Base-by-base conservation (phyloP, 53 echinoderm and acorn worm species). In the Paracentrotus lividus region DNA sequence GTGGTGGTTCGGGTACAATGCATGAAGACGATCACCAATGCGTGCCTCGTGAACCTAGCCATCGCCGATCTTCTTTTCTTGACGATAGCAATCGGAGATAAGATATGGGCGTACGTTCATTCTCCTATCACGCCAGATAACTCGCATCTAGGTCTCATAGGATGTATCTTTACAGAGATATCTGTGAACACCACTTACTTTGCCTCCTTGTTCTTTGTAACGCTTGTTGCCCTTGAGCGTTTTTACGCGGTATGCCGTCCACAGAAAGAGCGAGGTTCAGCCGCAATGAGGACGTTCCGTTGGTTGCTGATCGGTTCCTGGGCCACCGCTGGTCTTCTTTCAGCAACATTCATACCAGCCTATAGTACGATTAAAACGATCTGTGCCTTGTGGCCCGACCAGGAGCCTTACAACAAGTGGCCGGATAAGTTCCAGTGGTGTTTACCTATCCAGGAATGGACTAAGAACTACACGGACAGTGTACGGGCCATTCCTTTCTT, bases 191-290 rank as follows among this genome's bases (percentile, higher is more conserved):
- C 95, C 78, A 93, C 96, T 16, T 96, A 96, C 72, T 96, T 96
- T 69, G 95, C 96, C 57, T 93, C 95, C 0, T 85, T 96, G 60
- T 91, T 95, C 26, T 96, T 96, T 60, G 94, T 96, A 52, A 96
- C 96, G 27, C 88, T 96, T 20, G 96, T 96, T 18, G 95, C 96
- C 15, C 65, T 96, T 40, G 96, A 96, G 52, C 93, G 96, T 23
- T 96, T 95, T 49, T 90, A 95, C 88, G 96, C 96, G 24, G 95
- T 96, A n/a, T 95, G 95, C 64, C 88, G 84, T 61, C 96, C 96
- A 43, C 91, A 93, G 86, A 86, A 26, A 34, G 93, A 29, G 55
- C 94, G 94, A 49, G 94, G 94, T 9, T 60, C 92, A 44, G 64
- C 94, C 57, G 95, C 94, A 18, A 94, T 76, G 88, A 94, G 94